phyloP scores from a whole-genome alignment of 2,888 invertebrate species.

The Mechanitis mazaeus region DNA sequence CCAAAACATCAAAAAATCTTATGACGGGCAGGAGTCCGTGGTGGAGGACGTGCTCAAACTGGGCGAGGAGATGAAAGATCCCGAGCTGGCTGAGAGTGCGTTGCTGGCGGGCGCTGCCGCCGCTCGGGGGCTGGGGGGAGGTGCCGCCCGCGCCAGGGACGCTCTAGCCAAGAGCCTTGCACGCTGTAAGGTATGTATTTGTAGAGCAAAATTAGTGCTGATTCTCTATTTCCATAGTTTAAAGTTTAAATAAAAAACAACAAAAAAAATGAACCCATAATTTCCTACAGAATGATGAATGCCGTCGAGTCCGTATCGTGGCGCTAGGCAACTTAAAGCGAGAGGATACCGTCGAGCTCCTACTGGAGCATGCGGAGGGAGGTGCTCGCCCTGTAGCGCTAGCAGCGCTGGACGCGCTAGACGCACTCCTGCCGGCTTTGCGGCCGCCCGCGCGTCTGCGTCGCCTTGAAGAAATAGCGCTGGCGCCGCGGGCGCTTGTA shows the following conservation, averaged over 20 bases:
- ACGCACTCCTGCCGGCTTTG: slow-evolving; percentile 23
- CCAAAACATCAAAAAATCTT: no score
- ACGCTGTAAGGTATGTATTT: slow-evolving; percentile 19
- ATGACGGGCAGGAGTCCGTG: slow-evolving; percentile 29
- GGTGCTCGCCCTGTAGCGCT: slow-evolving; percentile 25
- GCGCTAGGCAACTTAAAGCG: slow-evolving; percentile 52
- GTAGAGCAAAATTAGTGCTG: background rate
- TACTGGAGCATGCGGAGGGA: slow-evolving; percentile 41
- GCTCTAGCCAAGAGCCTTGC: slow-evolving; percentile 25
- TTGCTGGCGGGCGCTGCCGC: slow-evolving; percentile 31
- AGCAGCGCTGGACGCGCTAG: slow-evolving; percentile 37
- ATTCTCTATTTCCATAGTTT: background rate
- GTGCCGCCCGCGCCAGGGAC: slow-evolving; percentile 20
- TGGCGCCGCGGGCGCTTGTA: slow-evolving; percentile 32
- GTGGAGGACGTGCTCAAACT: slow-evolving; percentile 36
- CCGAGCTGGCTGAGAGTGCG: slow-evolving; percentile 37
- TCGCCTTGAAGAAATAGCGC: slow-evolving; percentile 19
- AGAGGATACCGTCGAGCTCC: slow-evolving; percentile 39
- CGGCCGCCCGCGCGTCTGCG: slow-evolving; percentile 19
- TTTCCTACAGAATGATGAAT: slow-evolving; percentile 34
- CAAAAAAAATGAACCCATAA: no score
- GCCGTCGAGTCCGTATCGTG: slow-evolving; percentile 34
- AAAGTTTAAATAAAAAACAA: background rate
- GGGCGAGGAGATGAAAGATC: slow-evolving; percentile 26
- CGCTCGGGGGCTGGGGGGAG: slow-evolving; percentile 34